Percentiles rank a stretch among this genome's conserved stretches.
Conservation (phyloP, 1,140 invertebrate genomes). For the Drosophila bocki region DNA sequence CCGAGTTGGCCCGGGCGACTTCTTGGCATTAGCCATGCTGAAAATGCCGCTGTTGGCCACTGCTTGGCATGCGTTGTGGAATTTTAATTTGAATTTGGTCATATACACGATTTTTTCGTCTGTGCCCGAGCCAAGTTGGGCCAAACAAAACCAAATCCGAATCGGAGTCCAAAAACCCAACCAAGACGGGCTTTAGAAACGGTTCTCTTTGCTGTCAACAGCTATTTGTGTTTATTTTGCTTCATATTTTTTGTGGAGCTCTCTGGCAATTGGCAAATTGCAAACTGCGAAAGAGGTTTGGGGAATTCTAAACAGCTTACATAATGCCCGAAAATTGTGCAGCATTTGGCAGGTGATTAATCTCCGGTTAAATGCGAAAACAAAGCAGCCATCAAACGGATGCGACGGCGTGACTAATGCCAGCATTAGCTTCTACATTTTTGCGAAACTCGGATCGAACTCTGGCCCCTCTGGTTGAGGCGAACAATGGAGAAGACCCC, state of each 20-base stretch:
- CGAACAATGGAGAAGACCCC: slow-evolving; percentile 51
- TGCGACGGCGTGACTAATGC: slow-evolving; percentile 71
- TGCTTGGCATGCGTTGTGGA: slow-evolving; percentile 78
- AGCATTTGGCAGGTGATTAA: slow-evolving; percentile 57
- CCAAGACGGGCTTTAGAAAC: slow-evolving; percentile 34
- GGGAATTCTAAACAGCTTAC: slow-evolving; percentile 55
- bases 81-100: slow-evolving; percentile 83
- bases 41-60: slow-evolving; percentile 20
- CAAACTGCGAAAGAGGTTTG: slow-evolving; percentile 24
- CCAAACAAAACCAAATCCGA: slow-evolving; percentile 52
- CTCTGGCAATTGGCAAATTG: slow-evolving; percentile 43
- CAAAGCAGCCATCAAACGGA: slow-evolving; percentile 35
- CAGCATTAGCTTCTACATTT: slow-evolving; percentile 68
- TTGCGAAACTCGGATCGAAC: slow-evolving; percentile 69
- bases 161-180: slow-evolving; percentile 37
- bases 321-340: slow-evolving; percentile 58
- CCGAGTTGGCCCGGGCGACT: slow-evolving; percentile 64
- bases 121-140: slow-evolving; percentile 52
- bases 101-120: slow-evolving; percentile 76
- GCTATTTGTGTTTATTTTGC: slow-evolving; percentile 13
- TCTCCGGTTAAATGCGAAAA: slow-evolving; percentile 31
- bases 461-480: slow-evolving; percentile 30
- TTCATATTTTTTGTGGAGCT: background rate
- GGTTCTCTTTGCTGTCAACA: slow-evolving; percentile 34
- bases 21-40: slow-evolving; percentile 77